These are phyloP conservation scores for Mustelus asterias DNA, from an alignment of 2,113 vertebrate species.

Conservation along the genomic window DNA sequence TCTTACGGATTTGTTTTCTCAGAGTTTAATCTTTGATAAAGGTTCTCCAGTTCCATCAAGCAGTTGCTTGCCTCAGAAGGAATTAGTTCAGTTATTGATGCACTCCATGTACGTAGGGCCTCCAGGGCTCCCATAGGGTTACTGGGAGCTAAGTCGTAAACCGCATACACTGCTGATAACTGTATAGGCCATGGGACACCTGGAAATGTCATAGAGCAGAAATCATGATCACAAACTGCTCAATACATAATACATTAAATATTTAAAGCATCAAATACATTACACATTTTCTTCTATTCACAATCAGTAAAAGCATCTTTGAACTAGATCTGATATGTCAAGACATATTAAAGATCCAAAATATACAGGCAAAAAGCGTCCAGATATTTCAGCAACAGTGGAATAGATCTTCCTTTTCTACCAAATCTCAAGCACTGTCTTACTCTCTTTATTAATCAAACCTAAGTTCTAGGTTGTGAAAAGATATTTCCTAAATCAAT, in stretches of 20 bases:
- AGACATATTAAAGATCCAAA: background rate
- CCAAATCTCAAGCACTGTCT: background rate
- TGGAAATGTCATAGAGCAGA: slow-evolving; percentile 47
- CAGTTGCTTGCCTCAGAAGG: slow-evolving; percentile 64
- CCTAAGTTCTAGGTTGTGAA: background rate
- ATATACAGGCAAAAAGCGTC: background rate
- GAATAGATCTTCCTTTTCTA: background rate
- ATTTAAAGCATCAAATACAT: background rate
- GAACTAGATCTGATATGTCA: background rate
- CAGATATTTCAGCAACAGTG: background rate
- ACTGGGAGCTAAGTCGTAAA: slow-evolving; percentile 79
- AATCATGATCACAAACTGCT: background rate
- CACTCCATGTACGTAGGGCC: slow-evolving; percentile 68
- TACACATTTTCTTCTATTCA: background rate
- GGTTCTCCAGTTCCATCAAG: slow-evolving; percentile 66
- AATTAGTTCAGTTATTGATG: slow-evolving; percentile 49
- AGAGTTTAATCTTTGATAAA: slow-evolving; percentile 53
- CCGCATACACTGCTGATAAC: slow-evolving; percentile 79
- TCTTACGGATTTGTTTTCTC: background rate
- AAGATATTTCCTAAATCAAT: background rate
- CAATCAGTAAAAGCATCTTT: background rate
- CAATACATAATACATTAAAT: background rate
- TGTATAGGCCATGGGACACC: slow-evolving; percentile 85
- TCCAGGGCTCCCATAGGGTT: slow-evolving; percentile 70
- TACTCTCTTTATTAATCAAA: background rate